phyloP scores from a whole-genome alignment of 2,797 vertebrate species.

The Otus scops region DNA sequence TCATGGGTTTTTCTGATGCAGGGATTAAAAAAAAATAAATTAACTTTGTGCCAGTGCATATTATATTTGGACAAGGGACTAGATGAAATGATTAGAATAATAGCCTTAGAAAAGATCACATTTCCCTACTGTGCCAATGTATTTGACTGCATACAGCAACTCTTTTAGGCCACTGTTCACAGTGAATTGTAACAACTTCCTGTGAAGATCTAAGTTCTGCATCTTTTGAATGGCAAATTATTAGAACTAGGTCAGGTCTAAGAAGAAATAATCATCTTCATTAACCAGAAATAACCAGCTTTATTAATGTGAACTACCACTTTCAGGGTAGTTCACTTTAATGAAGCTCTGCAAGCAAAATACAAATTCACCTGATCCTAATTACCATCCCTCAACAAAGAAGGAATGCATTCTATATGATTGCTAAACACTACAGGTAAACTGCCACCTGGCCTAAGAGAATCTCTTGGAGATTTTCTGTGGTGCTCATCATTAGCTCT shows the following conservation, averaged over 20 bases:
- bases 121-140: conserved; percentile 61
- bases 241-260: conserved; percentile 55
- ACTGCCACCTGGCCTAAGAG: neutral
- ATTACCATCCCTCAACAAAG: neutral
- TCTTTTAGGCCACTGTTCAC: conserved; percentile 63
- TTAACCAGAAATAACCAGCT: neutral
- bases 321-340: neutral
- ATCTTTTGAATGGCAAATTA: conserved; percentile 53
- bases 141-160: neutral
- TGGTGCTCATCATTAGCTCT: neutral
- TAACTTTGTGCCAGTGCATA: conserved; percentile 69
- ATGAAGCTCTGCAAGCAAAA: neutral
- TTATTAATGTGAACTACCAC: neutral
- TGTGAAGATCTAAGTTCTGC: conserved; percentile 68
- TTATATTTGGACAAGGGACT: conserved; percentile 70
- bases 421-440: neutral
- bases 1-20: conserved; percentile 59
- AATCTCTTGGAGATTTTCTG: neutral
- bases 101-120: conserved; percentile 70
- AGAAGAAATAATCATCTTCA: conserved; percentile 51
- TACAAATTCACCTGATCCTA: neutral
- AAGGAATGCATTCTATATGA: neutral
- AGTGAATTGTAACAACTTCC: conserved; percentile 67
- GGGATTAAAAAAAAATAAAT: conserved; percentile 66
- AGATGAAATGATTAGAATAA: conserved; percentile 74